Percentiles rank a stretch among this genome's conserved stretches.
phyloP scores from a whole-genome alignment of 1,140 invertebrate species.

The Cydia strobilella region DNA sequence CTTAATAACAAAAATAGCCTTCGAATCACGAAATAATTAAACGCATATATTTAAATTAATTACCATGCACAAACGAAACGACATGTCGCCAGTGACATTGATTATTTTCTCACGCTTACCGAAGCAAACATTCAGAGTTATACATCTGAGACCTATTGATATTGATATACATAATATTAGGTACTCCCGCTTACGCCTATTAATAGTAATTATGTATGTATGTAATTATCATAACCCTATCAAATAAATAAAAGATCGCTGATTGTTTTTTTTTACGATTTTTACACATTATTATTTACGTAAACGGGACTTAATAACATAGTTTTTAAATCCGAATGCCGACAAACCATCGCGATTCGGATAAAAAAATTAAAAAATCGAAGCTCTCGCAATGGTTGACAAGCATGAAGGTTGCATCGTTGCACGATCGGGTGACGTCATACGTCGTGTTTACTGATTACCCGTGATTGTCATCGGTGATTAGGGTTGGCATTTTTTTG shows the following conservation, averaged over 20 bases:
- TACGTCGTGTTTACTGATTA: conserved; percentile 66
- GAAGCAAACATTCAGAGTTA: background rate
- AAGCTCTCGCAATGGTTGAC: conserved; percentile 63
- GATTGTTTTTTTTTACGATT: too few species aligned
- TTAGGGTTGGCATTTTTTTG: conserved; percentile 49
- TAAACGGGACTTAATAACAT: too few species aligned
- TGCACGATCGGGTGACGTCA: conserved; percentile 67
- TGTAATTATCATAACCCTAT: too few species aligned
- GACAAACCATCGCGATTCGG: background rate
- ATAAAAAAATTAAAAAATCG: conserved; percentile 42
- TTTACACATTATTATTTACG: too few species aligned
- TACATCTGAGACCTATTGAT: too few species aligned
- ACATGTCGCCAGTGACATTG: conserved; percentile 20
- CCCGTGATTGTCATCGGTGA: conserved; percentile 54
- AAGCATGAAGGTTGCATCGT: conserved; percentile 68
- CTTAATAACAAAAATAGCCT: conserved; percentile 12
- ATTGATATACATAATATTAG: too few species aligned
- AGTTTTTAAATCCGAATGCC: too few species aligned
- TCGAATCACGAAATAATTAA: background rate
- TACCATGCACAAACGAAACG: conserved; percentile 28
- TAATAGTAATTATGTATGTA: too few species aligned
- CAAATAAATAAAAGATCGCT: too few species aligned
- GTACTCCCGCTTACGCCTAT: too few species aligned
- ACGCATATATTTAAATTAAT: background rate
- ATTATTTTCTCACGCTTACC: conserved; percentile 25